Percentiles rank a stretch among this genome's conserved stretches.
Conservation (phyloP, 2,113 vertebrate genomes). For the Silurus glanis region DNA sequence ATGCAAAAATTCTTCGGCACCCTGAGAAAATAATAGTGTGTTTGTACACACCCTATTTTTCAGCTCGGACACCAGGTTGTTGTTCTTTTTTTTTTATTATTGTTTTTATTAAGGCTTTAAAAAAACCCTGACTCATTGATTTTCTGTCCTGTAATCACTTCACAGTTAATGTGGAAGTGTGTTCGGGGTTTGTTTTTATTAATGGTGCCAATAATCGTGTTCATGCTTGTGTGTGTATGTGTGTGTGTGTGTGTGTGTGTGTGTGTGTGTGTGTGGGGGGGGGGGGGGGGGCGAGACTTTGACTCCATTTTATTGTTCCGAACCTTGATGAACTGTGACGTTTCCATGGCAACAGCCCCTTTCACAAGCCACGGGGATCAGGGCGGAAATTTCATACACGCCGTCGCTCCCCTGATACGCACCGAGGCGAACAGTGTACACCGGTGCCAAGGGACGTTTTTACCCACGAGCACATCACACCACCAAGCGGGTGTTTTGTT, state of each 20-base stretch:
- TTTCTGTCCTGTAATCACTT: neutral
- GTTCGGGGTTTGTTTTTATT: neutral
- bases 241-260: conserved; percentile 21
- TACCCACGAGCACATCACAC: conserved; percentile 1
- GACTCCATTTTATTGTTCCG: conserved; percentile 52
- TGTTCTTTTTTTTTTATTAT: too few species aligned
- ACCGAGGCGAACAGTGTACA: conserved; percentile 35
- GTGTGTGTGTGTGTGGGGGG: conserved; percentile 2
- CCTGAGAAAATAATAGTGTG: neutral
- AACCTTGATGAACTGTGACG: conserved; percentile 73
- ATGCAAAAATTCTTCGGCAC: neutral
- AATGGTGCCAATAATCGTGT: neutral
- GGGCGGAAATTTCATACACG: conserved; percentile 59
- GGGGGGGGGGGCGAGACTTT: conserved; percentile 45
- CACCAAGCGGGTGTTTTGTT: neutral
- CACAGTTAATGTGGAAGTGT: neutral
- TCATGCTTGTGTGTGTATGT: neutral
- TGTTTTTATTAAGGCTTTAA: neutral
- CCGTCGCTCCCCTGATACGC: conserved; percentile 50
- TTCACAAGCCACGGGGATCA: conserved; percentile 64
- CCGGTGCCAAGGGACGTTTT: conserved; percentile 22
- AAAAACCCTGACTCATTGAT: neutral
- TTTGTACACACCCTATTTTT: neutral
- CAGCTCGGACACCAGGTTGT: neutral
- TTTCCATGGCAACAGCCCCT: conserved; percentile 66